These are phyloP conservation scores for Microtus richardsoni DNA, from an alignment of 2,113 vertebrate genomes.

Conservation along the genomic window DNA sequence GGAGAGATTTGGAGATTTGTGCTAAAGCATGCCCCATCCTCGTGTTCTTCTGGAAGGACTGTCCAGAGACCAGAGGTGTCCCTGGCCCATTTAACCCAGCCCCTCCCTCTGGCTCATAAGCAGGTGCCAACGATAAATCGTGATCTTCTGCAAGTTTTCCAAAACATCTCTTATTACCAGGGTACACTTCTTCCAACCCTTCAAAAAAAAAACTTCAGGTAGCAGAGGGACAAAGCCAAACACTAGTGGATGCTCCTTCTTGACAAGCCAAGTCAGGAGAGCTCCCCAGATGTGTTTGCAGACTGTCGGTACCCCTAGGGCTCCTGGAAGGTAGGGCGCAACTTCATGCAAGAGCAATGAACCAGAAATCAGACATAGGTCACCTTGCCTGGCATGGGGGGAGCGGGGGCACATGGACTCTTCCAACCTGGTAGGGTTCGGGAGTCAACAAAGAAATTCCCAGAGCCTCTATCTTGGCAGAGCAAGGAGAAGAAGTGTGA, in stretches of 20 bases:
- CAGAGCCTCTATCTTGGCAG: not conserved
- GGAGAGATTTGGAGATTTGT: too few species aligned
- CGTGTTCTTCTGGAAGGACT: accelerated
- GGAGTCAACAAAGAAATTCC: too few species aligned
- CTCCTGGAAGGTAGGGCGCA: accelerated
- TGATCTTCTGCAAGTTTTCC: not conserved
- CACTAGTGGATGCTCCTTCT: not conserved
- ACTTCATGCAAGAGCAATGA: accelerated
- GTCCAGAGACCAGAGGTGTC: not conserved
- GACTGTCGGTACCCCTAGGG: not conserved
- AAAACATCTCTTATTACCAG: not conserved
- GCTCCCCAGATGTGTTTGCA: not conserved
- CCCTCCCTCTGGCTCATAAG: accelerated
- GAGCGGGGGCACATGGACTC: accelerated
- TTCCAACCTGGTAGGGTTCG: accelerated
- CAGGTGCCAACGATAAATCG: accelerated
- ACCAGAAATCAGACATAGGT: accelerated
- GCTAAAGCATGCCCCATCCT: accelerated
- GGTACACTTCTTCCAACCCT: not conserved
- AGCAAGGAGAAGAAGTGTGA: too few species aligned
- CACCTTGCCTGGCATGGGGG: not conserved
- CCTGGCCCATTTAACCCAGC: accelerated
- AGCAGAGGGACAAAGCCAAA: accelerated
- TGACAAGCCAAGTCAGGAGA: accelerated
- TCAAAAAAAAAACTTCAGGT: not conserved